These are phyloP conservation scores for Himalopsyche japonica DNA, from an alignment of 2,888 invertebrate species.

Conservation along the genomic window DNA sequence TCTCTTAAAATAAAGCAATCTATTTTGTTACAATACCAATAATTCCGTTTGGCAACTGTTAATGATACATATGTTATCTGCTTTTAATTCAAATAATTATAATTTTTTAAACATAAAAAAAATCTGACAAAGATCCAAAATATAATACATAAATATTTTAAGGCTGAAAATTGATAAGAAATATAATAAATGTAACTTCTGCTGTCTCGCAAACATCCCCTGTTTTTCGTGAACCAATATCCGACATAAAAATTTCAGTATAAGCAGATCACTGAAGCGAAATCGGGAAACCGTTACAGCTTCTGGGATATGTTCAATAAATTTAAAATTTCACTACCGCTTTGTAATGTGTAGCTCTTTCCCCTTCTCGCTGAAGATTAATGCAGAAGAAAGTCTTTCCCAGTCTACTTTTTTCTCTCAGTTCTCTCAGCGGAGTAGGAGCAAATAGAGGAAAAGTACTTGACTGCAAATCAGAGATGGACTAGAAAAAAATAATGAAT, in stretches of 20 bases:
- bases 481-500: not conserved
- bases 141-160: no score
- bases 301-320: slow-evolving; percentile 33
- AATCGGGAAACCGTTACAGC: slow-evolving; percentile 31
- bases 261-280: slow-evolving; percentile 31
- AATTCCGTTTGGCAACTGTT: no score
- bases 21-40: no score
- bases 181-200: not conserved
- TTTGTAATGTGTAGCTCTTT: slow-evolving; percentile 1
- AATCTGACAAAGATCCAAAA: no score
- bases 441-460: not conserved
- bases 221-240: slow-evolving; percentile 21
- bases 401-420: slow-evolving; percentile 4
- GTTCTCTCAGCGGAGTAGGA: not conserved
- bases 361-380: slow-evolving; percentile 11
- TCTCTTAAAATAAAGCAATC: no score
- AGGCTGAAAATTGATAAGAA: not conserved
- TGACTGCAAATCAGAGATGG: not conserved
- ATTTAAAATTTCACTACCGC: slow-evolving; percentile 32
- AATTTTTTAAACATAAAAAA: no score
- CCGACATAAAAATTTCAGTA: slow-evolving; percentile 29
- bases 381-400: slow-evolving; percentile 8
- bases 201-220: not conserved
- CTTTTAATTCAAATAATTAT: no score
- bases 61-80: no score